Evolutionary conservation across 2,888 invertebrate species (phyloP).

Genomic region (Dicranocentrus wangi): DNA sequence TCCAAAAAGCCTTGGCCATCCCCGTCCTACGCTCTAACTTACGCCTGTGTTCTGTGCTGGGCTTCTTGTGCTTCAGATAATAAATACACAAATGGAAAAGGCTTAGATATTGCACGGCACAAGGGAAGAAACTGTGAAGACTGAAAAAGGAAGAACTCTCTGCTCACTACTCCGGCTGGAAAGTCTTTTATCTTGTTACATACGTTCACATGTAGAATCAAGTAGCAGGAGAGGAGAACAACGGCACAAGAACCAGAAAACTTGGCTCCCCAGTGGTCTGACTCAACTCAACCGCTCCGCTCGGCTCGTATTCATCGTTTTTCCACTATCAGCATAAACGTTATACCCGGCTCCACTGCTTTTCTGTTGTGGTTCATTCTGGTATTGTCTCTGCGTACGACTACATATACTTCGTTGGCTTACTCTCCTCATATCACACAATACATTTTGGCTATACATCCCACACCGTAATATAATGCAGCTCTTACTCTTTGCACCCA

Average conservation of each 20-base stretch:
- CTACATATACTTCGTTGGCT: background rate
- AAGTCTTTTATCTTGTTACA: background rate
- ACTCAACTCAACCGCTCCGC: conserved; percentile 14
- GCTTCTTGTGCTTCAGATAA: conserved; percentile 6
- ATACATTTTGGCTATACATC: conserved; percentile 10
- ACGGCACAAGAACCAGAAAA: conserved; percentile 30
- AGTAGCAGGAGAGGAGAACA: conserved; percentile 9
- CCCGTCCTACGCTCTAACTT: background rate
- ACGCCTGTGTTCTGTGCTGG: background rate
- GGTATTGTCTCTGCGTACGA: background rate
- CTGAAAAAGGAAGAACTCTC: conserved; percentile 23
- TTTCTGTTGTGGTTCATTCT: conserved; percentile 16
- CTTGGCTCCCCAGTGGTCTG: conserved; percentile 40
- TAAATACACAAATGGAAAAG: conserved; percentile 2
- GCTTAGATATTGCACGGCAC: background rate
- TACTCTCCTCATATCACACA: conserved; percentile 32
- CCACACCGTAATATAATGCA: conserved; percentile 12
- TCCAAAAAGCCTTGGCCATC: background rate
- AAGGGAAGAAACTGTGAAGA: conserved; percentile 1
- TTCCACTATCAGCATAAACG: background rate
- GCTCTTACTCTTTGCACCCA: conserved; percentile 10
- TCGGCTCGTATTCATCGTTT: conserved; percentile 6
- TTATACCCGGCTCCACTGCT: conserved; percentile 26
- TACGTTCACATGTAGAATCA: conserved; percentile 13
- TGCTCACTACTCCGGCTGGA: conserved; percentile 15